Conservation (phyloP, 2,888 invertebrate genomes). For the Willowsia nigromaculata region DNA sequence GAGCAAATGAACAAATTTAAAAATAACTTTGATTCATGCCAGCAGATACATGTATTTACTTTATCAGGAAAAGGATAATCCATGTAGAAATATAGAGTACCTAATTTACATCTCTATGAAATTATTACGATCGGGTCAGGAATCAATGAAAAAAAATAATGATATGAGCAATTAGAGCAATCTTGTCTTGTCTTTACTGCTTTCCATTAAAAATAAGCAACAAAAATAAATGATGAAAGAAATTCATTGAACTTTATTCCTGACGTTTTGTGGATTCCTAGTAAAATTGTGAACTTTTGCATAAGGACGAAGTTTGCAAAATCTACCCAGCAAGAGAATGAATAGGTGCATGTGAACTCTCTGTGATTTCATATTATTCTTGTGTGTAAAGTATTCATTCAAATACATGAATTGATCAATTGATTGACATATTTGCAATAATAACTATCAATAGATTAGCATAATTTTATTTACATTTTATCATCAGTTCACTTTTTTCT, state of each 20-base stretch:
- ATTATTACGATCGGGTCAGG: not conserved
- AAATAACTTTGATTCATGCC: constrained; percentile 10
- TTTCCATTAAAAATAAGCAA: not conserved
- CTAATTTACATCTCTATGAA: not conserved
- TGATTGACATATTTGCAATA: not conserved
- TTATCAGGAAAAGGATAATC: not conserved
- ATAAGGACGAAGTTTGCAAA: not conserved
- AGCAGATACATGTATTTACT: not conserved
- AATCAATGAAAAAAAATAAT: no score
- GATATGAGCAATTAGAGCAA: not conserved
- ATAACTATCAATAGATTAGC: not conserved
- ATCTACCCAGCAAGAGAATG: not conserved
- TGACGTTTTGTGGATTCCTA: not conserved
- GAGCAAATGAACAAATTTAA: not conserved
- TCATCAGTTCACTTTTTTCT: not conserved
- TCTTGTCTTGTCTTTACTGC: not conserved
- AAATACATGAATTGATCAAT: not conserved
- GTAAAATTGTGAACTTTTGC: not conserved
- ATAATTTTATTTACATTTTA: not conserved
- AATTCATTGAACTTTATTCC: constrained; percentile 7
- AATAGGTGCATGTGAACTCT: constrained; percentile 24
- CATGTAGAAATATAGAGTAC: not conserved
- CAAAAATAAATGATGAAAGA: not conserved
- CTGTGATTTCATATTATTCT: not conserved
- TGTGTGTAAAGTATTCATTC: not conserved